Conservation (phyloP, 2,797 vertebrate species). For the Enteromius paludinosus region DNA sequence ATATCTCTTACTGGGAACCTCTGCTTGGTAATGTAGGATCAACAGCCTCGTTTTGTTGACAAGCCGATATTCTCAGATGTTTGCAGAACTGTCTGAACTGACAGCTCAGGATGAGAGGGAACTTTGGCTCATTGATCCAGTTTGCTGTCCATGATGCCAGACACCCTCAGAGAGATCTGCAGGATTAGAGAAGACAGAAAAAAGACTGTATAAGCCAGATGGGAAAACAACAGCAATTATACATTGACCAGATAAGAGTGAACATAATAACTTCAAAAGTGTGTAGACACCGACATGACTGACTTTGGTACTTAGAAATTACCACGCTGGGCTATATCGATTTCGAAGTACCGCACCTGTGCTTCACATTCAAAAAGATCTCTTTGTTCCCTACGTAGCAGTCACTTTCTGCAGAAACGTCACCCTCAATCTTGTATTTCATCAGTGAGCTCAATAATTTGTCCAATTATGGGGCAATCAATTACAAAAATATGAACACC, state of each 20-base stretch:
- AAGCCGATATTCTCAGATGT: conserved; percentile 21
- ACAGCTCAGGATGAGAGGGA: conserved; percentile 42
- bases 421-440: conserved; percentile 67
- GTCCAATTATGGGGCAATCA: conserved; percentile 76
- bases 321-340: conserved; percentile 26
- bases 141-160: conserved; percentile 51
- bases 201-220: conserved; percentile 40
- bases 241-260: conserved; percentile 23
- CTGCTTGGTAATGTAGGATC: conserved; percentile 29
- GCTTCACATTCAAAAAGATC: conserved; percentile 44
- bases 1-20: not conserved
- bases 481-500: conserved; percentile 75
- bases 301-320: conserved; percentile 27
- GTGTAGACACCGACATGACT: conserved; percentile 15
- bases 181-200: conserved; percentile 51
- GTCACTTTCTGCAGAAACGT: conserved; percentile 64
- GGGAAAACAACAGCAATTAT: conserved; percentile 40
- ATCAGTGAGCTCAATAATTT: conserved; percentile 73
- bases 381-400: conserved; percentile 65
- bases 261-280: conserved; percentile 36
- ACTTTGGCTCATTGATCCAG: conserved; percentile 57
- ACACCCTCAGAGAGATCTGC: conserved; percentile 58
- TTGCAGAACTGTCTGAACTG: conserved; percentile 41
- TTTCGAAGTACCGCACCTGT: conserved; percentile 33
- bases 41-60: conserved; percentile 31